Evolutionary conservation across 1,140 invertebrate species (phyloP).

Genomic region (Liolophura sinensis): DNA sequence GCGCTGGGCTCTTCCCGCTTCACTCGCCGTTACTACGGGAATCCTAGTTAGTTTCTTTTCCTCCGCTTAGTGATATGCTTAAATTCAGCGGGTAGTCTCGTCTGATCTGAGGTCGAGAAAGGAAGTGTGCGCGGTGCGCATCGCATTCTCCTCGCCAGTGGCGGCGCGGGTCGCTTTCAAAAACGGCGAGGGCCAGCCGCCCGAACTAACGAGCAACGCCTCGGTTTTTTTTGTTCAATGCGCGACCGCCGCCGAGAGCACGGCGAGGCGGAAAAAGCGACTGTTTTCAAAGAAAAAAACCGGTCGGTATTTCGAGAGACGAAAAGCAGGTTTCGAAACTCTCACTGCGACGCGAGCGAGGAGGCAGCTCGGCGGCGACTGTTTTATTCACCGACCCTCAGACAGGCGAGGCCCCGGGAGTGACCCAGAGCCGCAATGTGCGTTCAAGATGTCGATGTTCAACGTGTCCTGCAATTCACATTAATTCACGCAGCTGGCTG

Average conservation of each 20-base stretch:
- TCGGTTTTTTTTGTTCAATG: no score
- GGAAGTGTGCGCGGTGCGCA: slow-evolving; percentile 2
- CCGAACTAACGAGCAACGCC: no score
- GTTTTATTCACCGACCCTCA: slow-evolving; percentile 57
- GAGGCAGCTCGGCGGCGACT: slow-evolving; percentile 5
- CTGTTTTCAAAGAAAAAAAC: no score
- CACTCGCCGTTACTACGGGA: slow-evolving; percentile 85
- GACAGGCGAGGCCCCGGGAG: slow-evolving; percentile 64
- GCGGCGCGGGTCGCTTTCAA: not conserved
- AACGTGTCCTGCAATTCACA: slow-evolving; percentile 81
- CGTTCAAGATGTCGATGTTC: slow-evolving; percentile 81
- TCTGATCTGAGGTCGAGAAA: slow-evolving; percentile 69
- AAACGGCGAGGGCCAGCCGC: not conserved
- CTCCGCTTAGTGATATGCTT: slow-evolving; percentile 90
- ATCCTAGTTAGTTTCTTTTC: slow-evolving; percentile 91
- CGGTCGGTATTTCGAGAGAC: no score
- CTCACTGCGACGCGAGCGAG: not conserved
- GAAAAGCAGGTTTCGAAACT: no score
- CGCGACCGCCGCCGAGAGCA: no score
- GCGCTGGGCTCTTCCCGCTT: slow-evolving; percentile 78
- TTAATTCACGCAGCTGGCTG: slow-evolving; percentile 74
- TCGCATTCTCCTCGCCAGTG: not conserved
- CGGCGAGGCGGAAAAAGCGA: no score
- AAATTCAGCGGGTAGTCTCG: slow-evolving; percentile 79
- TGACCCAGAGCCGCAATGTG: slow-evolving; percentile 74